Conservation (phyloP, 2,888 invertebrate genomes). For the Celastrina argiolus region DNA sequence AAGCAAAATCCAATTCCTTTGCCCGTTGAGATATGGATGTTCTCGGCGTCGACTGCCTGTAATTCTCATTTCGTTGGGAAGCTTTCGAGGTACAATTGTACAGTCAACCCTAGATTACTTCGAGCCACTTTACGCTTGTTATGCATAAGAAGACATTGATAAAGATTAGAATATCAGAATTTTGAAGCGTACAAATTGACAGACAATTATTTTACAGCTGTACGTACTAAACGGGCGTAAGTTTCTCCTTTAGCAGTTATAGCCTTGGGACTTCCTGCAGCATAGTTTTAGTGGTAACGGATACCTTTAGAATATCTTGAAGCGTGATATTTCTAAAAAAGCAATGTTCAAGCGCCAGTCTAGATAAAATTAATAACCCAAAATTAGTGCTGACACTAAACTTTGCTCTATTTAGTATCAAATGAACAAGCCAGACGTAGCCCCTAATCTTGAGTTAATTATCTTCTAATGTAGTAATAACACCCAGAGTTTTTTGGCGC, state of each 20-base stretch:
- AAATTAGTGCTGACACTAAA: too few relatives aligned
- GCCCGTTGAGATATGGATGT: conserved; percentile 44
- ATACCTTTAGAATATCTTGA: not conserved
- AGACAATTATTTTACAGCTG: not conserved
- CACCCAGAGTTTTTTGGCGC: too few relatives aligned
- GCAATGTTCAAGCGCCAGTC: too few relatives aligned
- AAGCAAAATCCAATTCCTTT: conserved; percentile 27
- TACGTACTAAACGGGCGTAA: not conserved
- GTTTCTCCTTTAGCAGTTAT: not conserved
- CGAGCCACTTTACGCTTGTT: conserved; percentile 31
- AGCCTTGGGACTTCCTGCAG: not conserved
- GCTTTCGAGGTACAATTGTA: conserved; percentile 54
- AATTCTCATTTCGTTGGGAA: conserved; percentile 37
- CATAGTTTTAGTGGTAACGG: not conserved
- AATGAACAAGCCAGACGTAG: too few relatives aligned
- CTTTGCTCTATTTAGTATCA: too few relatives aligned
- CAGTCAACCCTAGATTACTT: conserved; percentile 55
- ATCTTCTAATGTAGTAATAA: too few relatives aligned
- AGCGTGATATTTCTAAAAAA: not conserved
- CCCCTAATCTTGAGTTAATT: too few relatives aligned
- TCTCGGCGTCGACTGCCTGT: conserved; percentile 41
- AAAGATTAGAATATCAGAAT: conserved; percentile 16
- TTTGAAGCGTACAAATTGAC: conserved; percentile 6
- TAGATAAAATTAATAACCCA: too few relatives aligned
- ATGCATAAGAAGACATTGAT: conserved; percentile 13